Evolutionary conservation across 2,113 vertebrate genomes (phyloP).

Genomic region (Gymnarchus niloticus): DNA sequence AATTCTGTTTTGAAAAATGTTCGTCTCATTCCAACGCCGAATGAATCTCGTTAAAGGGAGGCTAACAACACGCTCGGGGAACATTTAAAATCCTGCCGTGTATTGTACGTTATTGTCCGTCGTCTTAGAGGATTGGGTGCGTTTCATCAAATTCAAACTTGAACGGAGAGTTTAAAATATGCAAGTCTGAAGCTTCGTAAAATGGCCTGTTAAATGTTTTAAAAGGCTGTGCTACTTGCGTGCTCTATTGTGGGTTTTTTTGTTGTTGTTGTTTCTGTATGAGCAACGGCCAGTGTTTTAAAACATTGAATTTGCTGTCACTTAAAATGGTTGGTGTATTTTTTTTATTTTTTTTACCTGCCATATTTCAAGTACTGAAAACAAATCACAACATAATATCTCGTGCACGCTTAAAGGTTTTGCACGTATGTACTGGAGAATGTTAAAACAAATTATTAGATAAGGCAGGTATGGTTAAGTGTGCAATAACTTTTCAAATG

Average conservation of each 20-base stretch:
- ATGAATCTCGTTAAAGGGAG: neutral
- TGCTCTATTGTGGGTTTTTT: neutral
- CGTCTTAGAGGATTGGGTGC: neutral
- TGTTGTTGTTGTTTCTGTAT: neutral
- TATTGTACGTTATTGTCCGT: neutral
- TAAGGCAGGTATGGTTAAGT: neutral
- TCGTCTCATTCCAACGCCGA: neutral
- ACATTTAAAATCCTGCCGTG: neutral
- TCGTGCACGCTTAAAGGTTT: neutral
- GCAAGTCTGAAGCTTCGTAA: neutral
- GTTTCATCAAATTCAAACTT: neutral
- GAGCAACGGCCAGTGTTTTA: neutral
- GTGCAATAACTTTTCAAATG: neutral
- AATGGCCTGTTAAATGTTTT: neutral
- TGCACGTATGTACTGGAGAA: neutral
- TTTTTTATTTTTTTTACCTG: neutral
- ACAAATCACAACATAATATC: neutral
- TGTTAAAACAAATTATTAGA: neutral
- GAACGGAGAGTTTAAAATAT: neutral
- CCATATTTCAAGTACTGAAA: neutral
- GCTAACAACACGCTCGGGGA: neutral
- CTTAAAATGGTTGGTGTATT: neutral
- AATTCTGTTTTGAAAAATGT: slow-evolving; percentile 26
- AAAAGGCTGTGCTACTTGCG: neutral
- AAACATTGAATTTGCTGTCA: no score